Evolutionary conservation across 2,888 invertebrate species (phyloP).

Genomic region (Phymatocera aterrima): DNA sequence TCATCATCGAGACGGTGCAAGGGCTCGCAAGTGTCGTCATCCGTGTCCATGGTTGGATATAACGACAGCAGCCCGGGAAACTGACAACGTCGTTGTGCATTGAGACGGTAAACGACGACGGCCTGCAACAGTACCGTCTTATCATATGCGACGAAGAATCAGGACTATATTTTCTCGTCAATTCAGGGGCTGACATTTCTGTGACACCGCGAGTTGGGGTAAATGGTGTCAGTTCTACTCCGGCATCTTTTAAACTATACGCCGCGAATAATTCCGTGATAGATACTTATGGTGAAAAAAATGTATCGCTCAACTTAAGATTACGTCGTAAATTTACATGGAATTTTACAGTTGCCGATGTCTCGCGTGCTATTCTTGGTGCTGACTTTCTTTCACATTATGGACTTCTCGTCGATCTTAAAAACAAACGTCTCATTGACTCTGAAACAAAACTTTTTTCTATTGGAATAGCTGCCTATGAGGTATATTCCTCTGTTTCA

Average conservation of each 20-base stretch:
- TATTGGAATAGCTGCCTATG: constrained; percentile 14
- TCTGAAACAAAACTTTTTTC: not conserved
- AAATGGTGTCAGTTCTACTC: not conserved
- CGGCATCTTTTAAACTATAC: constrained; percentile 18
- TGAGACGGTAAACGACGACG: too few species aligned
- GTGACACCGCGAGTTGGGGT: too few species aligned
- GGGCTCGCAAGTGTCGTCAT: too few species aligned
- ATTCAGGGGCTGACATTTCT: too few species aligned
- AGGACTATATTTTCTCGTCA: too few species aligned
- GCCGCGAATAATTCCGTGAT: constrained; percentile 48
- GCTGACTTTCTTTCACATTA: constrained; percentile 45
- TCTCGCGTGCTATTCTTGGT: constrained; percentile 39
- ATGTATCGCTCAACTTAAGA: constrained; percentile 44
- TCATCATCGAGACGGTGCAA: too few species aligned
- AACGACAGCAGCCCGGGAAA: too few species aligned
- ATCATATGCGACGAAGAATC: too few species aligned
- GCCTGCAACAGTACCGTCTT: too few species aligned
- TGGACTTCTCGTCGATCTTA: constrained; percentile 41
- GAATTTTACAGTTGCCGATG: constrained; percentile 49
- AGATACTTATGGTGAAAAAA: constrained; percentile 45
- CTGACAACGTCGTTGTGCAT: too few species aligned
- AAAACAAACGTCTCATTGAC: constrained; percentile 35
- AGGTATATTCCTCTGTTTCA: constrained; percentile 18
- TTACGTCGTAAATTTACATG: constrained; percentile 44
- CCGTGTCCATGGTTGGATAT: too few species aligned